phyloP scores from a whole-genome alignment of 2,888 invertebrate species.

The Phengaris arion region DNA sequence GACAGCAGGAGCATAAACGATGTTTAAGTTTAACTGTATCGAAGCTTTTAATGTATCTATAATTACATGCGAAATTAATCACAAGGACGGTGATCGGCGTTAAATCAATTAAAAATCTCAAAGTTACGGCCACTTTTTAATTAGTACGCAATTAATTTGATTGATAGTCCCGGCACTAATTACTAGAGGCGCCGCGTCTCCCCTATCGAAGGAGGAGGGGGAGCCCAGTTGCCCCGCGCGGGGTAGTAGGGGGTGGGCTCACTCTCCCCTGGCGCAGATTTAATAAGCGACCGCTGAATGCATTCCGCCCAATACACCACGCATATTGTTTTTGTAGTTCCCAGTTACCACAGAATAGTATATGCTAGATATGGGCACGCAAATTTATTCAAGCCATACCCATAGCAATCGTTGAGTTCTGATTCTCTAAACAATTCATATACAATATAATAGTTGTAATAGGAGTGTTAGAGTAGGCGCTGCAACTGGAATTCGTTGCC shows the following conservation, averaged over 20 bases:
- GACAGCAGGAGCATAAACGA: background rate
- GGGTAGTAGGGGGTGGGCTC: background rate
- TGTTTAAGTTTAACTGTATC: background rate
- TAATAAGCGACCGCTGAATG: constrained; percentile 8
- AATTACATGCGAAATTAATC: background rate
- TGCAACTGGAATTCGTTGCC: no score
- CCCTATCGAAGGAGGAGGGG: background rate
- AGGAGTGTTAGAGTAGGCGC: no score
- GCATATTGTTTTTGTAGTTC: constrained; percentile 10
- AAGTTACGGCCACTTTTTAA: constrained; percentile 35
- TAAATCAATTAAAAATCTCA: constrained; percentile 28
- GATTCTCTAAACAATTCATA: no score
- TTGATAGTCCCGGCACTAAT: constrained; percentile 37
- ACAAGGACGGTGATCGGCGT: constrained; percentile 8
- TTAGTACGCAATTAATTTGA: constrained; percentile 39
- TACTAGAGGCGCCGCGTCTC: constrained; percentile 13
- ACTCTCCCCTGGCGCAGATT: background rate
- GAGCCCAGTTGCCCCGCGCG: background rate
- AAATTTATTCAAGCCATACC: background rate
- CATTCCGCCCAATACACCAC: constrained; percentile 4
- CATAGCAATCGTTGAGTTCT: no score
- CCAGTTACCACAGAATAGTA: background rate
- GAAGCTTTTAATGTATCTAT: background rate
- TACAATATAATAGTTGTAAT: no score
- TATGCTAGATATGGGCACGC: background rate